A percentile compares a stretch with the other conserved stretches of the same genome.
Evolutionary conservation across 2,797 vertebrate species (phyloP).

Genomic region (Eutrigla gurnardus): DNA sequence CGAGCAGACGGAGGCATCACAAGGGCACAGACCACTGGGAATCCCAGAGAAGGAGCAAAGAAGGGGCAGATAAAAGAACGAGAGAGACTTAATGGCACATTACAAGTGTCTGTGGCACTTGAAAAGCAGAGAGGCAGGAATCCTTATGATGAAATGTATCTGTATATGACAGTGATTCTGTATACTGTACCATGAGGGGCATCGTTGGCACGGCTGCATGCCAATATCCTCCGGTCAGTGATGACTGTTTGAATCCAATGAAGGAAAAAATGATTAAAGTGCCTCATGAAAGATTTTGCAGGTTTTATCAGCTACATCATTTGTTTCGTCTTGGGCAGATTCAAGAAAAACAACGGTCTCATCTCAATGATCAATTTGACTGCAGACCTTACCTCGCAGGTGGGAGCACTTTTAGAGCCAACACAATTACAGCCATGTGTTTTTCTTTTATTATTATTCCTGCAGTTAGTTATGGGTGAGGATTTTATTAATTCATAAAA

Average conservation of each 20-base stretch:
- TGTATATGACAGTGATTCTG: slow-evolving; percentile 16
- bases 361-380: slow-evolving; percentile 51
- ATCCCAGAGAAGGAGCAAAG: slow-evolving; percentile 50
- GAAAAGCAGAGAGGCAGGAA: slow-evolving; percentile 20
- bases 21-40: slow-evolving; percentile 84
- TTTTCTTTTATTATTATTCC: slow-evolving; percentile 8
- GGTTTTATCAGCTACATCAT: slow-evolving; percentile 38
- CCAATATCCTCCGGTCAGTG: slow-evolving; percentile 15
- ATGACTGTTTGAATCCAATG: slow-evolving; percentile 16
- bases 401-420: slow-evolving; percentile 37
- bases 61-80: slow-evolving; percentile 44
- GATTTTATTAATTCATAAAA: slow-evolving; percentile 13
- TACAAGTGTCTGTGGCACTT: too few species aligned
- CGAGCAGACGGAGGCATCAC: slow-evolving; percentile 86
- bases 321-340: slow-evolving; percentile 36
- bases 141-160: slow-evolving; percentile 36
- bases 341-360: slow-evolving; percentile 38
- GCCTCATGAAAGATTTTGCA: slow-evolving; percentile 25
- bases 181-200: slow-evolving; percentile 20
- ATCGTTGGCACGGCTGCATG: slow-evolving; percentile 8
- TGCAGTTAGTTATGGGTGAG: not conserved
- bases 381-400: slow-evolving; percentile 45
- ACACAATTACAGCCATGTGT: slow-evolving; percentile 20
- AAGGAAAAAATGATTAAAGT: not conserved
- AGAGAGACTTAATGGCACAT: slow-evolving; percentile 21